These are phyloP conservation scores for Distichodus sexfasciatus DNA, from an alignment of 2,797 vertebrate species.

Conservation along the genomic window DNA sequence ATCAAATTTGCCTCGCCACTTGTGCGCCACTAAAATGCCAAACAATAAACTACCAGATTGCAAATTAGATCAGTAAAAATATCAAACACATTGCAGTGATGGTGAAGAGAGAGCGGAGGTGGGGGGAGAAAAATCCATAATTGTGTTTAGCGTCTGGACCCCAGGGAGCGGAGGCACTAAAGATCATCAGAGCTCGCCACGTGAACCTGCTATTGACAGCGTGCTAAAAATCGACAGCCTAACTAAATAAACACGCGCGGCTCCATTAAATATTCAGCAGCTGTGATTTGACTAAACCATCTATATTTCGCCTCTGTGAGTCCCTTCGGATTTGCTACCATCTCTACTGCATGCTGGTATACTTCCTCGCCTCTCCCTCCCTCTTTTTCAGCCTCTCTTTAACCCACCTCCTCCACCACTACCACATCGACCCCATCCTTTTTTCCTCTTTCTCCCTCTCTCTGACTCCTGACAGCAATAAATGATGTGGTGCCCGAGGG, in stretches of 20 bases:
- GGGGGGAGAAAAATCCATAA: conserved; percentile 87
- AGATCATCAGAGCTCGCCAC: conserved; percentile 93
- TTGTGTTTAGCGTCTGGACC: conserved; percentile 95
- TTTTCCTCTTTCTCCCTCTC: conserved; percentile 16
- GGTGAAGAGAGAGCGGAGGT: conserved; percentile 42
- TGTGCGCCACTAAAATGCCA: conserved; percentile 99
- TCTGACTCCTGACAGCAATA: conserved; percentile 75
- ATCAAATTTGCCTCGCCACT: conserved; percentile 99
- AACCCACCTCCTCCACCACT: conserved; percentile 48
- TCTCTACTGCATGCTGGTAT: conserved; percentile 20
- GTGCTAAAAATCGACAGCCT: conserved; percentile 99
- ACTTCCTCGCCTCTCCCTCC: conserved; percentile 35
- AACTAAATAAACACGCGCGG: conserved; percentile 97
- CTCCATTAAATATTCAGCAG: conserved; percentile 99
- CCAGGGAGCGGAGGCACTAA: conserved; percentile 91
- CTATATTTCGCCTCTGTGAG: conserved; percentile 67
- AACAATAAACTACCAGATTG: conserved; percentile 99
- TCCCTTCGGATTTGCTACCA: conserved; percentile 35
- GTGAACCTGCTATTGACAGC: conserved; percentile 94
- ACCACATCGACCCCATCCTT: conserved; percentile 17
- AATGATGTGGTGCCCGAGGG: conserved; percentile 80
- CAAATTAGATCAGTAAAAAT: conserved; percentile 99
- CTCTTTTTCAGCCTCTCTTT: conserved; percentile 24
- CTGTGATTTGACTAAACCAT: conserved; percentile 91
- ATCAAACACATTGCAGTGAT: conserved; percentile 98